These are phyloP conservation scores for pig (Sus scrofa) DNA, from an alignment of 2,113 vertebrate genomes.

Conservation along the genomic window DNA sequence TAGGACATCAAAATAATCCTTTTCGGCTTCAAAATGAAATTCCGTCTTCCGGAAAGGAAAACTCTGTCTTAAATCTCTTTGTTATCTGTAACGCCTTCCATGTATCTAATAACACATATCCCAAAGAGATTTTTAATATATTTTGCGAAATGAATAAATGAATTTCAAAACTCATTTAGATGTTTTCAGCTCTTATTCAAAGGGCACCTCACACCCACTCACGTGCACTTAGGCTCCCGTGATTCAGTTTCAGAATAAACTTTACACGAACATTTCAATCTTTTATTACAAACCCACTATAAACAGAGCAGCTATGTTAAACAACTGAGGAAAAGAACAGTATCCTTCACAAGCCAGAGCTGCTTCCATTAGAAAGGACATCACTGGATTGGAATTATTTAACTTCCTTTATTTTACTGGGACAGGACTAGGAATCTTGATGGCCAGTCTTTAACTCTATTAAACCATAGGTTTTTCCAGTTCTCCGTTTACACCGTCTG, in stretches of 20 bases:
- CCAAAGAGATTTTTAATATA: neutral
- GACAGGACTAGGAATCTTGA: neutral
- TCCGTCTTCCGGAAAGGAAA: neutral
- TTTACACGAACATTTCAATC: neutral
- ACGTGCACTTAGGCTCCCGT: neutral
- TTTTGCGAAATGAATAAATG: neutral
- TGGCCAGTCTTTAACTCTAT: slow-evolving; percentile 27
- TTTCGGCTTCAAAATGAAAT: neutral
- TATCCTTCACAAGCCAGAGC: neutral
- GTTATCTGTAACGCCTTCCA: neutral
- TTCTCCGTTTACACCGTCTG: slow-evolving; percentile 81
- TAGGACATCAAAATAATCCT: neutral
- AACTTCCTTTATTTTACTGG: slow-evolving; percentile 3
- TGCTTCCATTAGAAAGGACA: neutral
- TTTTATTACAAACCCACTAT: neutral
- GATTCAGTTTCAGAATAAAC: neutral
- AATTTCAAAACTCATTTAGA: neutral
- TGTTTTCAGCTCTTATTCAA: neutral
- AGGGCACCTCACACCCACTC: neutral
- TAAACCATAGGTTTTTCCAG: slow-evolving; percentile 77
- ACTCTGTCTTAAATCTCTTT: neutral
- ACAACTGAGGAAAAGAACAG: neutral
- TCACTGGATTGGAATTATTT: neutral
- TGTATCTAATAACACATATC: no score
- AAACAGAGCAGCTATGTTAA: neutral